A percentile compares a stretch with the other conserved stretches of the same genome.
phyloP scores from a whole-genome alignment of 2,797 vertebrate species.

The Gallinago nigripennis region DNA sequence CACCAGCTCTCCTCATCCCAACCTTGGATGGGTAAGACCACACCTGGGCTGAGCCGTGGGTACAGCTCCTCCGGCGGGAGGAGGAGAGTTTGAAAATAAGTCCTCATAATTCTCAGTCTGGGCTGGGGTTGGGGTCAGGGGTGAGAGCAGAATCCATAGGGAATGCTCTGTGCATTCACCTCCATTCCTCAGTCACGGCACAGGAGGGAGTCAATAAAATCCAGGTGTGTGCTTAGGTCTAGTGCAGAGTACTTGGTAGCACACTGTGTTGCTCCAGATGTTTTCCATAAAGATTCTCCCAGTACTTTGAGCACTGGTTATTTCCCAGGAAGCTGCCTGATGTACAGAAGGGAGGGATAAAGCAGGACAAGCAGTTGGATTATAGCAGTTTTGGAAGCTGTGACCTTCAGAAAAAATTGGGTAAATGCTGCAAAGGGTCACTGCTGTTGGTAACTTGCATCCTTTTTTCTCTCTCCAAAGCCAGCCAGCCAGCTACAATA shows the following conservation, averaged over 20 bases:
- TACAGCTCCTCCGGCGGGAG: neutral
- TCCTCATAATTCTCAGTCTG: neutral
- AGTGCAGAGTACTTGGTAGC: neutral
- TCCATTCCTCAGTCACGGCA: neutral
- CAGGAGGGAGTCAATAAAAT: neutral
- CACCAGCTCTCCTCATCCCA: slow-evolving; percentile 74
- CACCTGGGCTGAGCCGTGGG: neutral
- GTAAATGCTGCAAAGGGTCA: neutral
- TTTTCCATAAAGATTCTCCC: neutral
- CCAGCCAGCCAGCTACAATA: slow-evolving; percentile 71
- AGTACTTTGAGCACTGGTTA: neutral
- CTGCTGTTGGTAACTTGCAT: neutral
- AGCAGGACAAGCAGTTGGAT: neutral
- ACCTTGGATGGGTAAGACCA: slow-evolving; percentile 74
- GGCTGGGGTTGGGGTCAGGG: neutral
- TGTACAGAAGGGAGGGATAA: neutral
- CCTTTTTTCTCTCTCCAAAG: slow-evolving; percentile 58
- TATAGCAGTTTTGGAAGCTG: neutral
- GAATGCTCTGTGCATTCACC: neutral
- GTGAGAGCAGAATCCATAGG: neutral
- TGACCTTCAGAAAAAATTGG: neutral
- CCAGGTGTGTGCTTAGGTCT: neutral
- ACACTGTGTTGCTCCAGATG: neutral
- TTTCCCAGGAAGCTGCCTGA: neutral
- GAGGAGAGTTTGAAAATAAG: neutral